Percentiles rank a stretch among this genome's conserved stretches.
Evolutionary conservation across 2,888 invertebrate genomes (phyloP).

Genomic region (Stenodema calcarata): DNA sequence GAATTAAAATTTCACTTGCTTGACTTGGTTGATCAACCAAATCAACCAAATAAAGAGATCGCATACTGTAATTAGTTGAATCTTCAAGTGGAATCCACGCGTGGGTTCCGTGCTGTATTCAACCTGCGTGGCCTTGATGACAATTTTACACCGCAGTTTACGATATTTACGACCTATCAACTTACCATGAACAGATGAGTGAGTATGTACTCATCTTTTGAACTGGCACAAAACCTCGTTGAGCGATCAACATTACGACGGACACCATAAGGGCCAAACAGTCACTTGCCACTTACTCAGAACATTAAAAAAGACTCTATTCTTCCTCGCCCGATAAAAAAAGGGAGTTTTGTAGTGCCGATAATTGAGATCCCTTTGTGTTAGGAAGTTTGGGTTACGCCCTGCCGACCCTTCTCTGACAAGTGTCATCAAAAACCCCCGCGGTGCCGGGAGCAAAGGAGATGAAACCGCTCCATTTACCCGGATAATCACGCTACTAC

Average conservation of each 20-base stretch:
- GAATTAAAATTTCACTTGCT: too few relatives aligned
- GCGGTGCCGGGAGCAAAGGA: neutral
- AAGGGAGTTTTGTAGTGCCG: neutral
- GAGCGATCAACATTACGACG: neutral
- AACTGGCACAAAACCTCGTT: too few relatives aligned
- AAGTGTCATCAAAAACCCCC: constrained; percentile 33
- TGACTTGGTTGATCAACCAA: too few relatives aligned
- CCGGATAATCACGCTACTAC: constrained; percentile 34
- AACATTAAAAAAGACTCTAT: neutral
- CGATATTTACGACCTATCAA: too few relatives aligned
- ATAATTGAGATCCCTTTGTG: constrained; percentile 34
- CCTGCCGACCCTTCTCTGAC: neutral
- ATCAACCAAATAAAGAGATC: too few relatives aligned
- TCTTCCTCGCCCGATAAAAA: neutral
- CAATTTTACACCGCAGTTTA: too few relatives aligned
- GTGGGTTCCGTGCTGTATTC: too few relatives aligned
- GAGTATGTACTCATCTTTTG: too few relatives aligned
- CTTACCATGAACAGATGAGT: too few relatives aligned
- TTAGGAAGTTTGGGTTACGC: constrained; percentile 24
- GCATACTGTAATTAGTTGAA: too few relatives aligned
- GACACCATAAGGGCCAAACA: neutral
- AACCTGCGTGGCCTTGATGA: too few relatives aligned
- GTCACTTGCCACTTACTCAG: neutral
- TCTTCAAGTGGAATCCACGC: too few relatives aligned
- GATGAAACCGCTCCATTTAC: constrained; percentile 39